Conservation (phyloP, 2,888 invertebrate genomes). For the Himalopsyche tibetana region DNA sequence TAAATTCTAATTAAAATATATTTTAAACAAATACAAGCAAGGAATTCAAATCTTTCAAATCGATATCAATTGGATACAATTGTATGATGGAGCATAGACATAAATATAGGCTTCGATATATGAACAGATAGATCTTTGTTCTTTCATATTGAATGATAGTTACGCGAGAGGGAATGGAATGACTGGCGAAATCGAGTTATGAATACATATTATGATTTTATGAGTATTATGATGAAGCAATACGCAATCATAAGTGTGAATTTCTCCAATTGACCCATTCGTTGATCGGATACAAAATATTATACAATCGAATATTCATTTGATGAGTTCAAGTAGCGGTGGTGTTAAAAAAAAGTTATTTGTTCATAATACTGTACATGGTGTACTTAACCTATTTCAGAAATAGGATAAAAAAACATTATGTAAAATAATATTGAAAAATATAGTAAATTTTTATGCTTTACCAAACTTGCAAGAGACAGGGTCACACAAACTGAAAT, state of each 20-base stretch:
- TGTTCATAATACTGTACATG: neutral
- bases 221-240: neutral
- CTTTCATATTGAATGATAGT: neutral
- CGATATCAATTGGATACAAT: too few species aligned
- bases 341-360: neutral
- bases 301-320: constrained; percentile 15
- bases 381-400: neutral
- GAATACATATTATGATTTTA: constrained; percentile 23
- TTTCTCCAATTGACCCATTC: constrained; percentile 26
- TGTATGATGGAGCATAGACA: too few species aligned
- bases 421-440: too few species aligned
- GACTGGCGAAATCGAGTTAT: constrained; percentile 1
- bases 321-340: neutral
- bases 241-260: neutral
- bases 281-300: constrained; percentile 9
- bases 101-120: too few species aligned
- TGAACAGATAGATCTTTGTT: neutral
- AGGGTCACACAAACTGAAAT: too few species aligned
- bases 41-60: too few species aligned
- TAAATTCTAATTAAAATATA: too few species aligned
- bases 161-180: constrained; percentile 2
- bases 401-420: neutral
- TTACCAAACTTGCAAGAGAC: too few species aligned
- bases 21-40: too few species aligned
- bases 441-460: too few species aligned